Base-by-base conservation (phyloP, 1,140 invertebrate genomes). In the Tetragonula clypearis region DNA sequence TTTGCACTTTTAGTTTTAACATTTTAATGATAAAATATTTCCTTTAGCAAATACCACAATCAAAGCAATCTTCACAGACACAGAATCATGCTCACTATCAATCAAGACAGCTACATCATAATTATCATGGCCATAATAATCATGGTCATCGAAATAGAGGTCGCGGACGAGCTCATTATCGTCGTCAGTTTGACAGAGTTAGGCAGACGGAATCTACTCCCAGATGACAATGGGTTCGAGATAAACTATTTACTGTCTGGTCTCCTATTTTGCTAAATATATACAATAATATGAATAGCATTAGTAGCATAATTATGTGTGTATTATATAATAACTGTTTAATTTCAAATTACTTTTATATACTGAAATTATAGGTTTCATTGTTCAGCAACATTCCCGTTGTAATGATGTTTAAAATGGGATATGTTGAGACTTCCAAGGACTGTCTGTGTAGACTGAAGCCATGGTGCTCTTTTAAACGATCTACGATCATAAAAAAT, bases 191-290 rank as follows among this genome's bases (percentile, higher is more conserved):
- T 85, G 94, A 95, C 79, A 93, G 90, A 85, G 77, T 92, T 53
- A 92, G 93, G 41, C 94, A 94, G 79, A 90, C 90, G 21, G 93
- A 95, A 81, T 86, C 92, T 56, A 90, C 93, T 92, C 91, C 93
- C 92, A 95, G 94, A 95, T 95, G 94, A 95, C 94, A 95, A 94
- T 94, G 92, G 93, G 92, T 72, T 91, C 79, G 82, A 87, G 69
- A 84, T 79, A 87, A 85, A 77, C 21, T 85, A n/a, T 77, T 79
- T 66, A 82, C 71, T 79, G 82, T 86, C 82, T 89, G 88, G 88
- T 92, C 82, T 83, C 21, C 88, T 81, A 80, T 79, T 82, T 88
- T 76, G 76, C 69, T 85, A 86, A 90, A 68, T 84, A 77, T 91
- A 87, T 87, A 87, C 79, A 83, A 81, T 82, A 86, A 77, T 81